Evolutionary conservation across 2,113 vertebrate species (phyloP).

Genomic region (Antennarius striatus): DNA sequence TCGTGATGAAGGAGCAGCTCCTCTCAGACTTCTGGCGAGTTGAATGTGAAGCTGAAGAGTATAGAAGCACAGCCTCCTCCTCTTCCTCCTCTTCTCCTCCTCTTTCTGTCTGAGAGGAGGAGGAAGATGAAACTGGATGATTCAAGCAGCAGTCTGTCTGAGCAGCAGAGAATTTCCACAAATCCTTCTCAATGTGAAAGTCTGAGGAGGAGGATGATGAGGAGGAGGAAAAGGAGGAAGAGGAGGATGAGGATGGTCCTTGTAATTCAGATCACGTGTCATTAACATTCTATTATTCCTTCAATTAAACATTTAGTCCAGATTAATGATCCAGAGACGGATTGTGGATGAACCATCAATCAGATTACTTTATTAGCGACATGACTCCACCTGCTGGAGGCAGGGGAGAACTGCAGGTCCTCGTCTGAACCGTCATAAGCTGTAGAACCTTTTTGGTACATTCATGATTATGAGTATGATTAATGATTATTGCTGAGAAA

Average conservation of each 20-base stretch:
- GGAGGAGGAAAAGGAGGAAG: not conserved
- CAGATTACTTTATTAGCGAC: conserved; percentile 2
- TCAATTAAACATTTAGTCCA: not conserved
- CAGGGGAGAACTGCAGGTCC: not conserved
- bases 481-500: too few relatives aligned
- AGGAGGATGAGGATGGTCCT: not conserved
- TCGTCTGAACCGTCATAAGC: too few relatives aligned
- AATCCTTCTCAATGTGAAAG: not conserved
- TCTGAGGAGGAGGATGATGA: not conserved
- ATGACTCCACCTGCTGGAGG: not conserved
- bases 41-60: conserved; percentile 35
- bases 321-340: conserved; percentile 19
- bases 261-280: not conserved
- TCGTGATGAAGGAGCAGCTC: not conserved
- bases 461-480: too few relatives aligned
- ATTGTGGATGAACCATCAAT: conserved; percentile 11
- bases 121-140: conserved; percentile 43
- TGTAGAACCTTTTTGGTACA: too few relatives aligned
- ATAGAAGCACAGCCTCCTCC: conserved; percentile 9
- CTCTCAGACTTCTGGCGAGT: conserved; percentile 17
- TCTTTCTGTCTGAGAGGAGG: conserved; percentile 21
- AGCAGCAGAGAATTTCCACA: conserved; percentile 7
- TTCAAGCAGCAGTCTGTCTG: conserved; percentile 13
- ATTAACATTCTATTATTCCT: not conserved
- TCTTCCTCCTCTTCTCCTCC: conserved; percentile 26